Evolutionary conservation across 2,113 vertebrate genomes (phyloP).

Genomic region (Paracanthobrama guichenoti): DNA sequence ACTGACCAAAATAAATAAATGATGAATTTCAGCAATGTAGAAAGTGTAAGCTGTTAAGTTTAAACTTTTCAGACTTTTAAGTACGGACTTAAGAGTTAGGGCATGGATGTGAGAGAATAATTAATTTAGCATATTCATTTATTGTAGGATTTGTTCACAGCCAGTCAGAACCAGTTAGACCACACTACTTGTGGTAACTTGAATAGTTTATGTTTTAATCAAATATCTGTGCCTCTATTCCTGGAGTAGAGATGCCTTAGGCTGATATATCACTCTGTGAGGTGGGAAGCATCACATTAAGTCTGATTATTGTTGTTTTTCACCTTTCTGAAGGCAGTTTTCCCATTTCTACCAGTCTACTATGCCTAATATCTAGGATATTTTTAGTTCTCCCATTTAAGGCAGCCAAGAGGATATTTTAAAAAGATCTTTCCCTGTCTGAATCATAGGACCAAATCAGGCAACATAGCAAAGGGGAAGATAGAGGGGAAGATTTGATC

Average conservation of each 20-base stretch:
- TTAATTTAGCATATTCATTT: neutral
- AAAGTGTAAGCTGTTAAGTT: neutral
- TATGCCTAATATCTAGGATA: neutral
- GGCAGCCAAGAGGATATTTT: slow-evolving; percentile 2
- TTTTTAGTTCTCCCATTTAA: slow-evolving; percentile 1
- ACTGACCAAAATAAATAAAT: neutral
- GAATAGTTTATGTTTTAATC: slow-evolving; percentile 32
- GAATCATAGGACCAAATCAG: slow-evolving; percentile 13
- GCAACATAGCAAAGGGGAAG: neutral
- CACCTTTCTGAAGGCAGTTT: neutral
- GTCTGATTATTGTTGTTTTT: neutral
- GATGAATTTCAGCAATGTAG: neutral
- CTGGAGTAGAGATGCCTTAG: slow-evolving; percentile 19
- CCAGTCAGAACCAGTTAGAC: neutral
- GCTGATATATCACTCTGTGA: neutral
- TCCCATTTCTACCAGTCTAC: neutral
- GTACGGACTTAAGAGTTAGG: neutral
- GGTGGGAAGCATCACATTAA: neutral
- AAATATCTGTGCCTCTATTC: slow-evolving; percentile 18
- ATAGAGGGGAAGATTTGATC: neutral
- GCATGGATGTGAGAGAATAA: neutral
- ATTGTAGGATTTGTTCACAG: neutral
- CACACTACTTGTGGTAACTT: neutral
- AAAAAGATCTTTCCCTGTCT: neutral
- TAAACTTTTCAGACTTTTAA: neutral